Evolutionary conservation across 2,888 invertebrate genomes (phyloP), one percentile per base, ranked within the genome.

Genomic region (Orchestes rusci): DNA sequence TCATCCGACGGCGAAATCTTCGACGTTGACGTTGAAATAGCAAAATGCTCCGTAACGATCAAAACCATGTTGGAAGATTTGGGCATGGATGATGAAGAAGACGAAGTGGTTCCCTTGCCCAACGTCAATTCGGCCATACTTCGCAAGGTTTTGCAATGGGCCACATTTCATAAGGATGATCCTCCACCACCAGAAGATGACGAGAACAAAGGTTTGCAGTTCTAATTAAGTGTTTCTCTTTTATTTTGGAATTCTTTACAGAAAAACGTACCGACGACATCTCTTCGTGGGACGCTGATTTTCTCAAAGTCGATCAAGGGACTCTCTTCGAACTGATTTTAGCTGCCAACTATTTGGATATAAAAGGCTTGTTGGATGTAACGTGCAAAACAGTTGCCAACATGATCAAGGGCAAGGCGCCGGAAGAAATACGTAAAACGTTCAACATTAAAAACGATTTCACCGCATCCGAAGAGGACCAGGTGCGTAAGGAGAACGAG

Each of bases 231-330:
- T 13, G 7, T 5, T 10, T 30, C 12, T 30, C 31, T 10, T 30
- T 30, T 5, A 12, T 23, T 10, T 10, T 23, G 10, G 10, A 23
- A 5, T 23, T 38, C 10, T 5, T 46, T 32, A 18, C 20, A 50
- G 94, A 95, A 64, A 97, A 96, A 63, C 75, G 97, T n/a, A 97
- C 97, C 1, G 97, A 99, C 66, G 97, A 99, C 64, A 99, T 99
- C 56, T 91, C 91, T 16, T 92, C 93, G 0, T 99, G 99, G 99
- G 99, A 99, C 73, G 92, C 94, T 0, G 97, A 99, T 67, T 99
- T 99, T 63, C 72, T 99, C 5, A 99, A 99, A 76, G 96, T 97
- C 20, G 95, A 96, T 67, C 95, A 96, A 67, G 94, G 92, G 47
- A 96, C 95, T 1, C 72, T 97, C 10, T 96, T 95, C 66, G 96